Percentiles rank a stretch among this genome's conserved stretches.
These are phyloP conservation scores for Zingel zingel DNA, from an alignment of 2,113 vertebrate species.

Conservation along the genomic window DNA sequence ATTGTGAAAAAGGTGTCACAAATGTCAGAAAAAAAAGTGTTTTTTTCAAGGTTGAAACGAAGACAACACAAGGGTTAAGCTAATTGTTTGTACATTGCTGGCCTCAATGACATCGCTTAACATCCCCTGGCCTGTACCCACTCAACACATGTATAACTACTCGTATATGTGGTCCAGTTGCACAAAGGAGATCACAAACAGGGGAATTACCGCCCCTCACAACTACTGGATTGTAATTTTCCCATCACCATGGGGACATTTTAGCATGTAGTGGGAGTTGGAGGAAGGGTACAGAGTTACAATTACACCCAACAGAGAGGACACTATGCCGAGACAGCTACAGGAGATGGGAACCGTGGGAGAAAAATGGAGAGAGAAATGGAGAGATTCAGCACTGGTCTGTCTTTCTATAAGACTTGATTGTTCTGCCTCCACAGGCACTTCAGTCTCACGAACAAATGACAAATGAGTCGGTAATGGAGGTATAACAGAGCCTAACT, in stretches of 20 bases:
- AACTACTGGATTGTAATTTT: slow-evolving; percentile 64
- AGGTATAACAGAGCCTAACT: slow-evolving; percentile 25
- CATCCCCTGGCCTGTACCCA: slow-evolving; percentile 13
- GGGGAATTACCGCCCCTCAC: slow-evolving; percentile 50
- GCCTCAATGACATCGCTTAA: slow-evolving; percentile 39
- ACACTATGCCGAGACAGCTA: slow-evolving; percentile 32
- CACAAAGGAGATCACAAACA: slow-evolving; percentile 54
- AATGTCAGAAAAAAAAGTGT: too few relatives aligned
- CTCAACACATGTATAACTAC: slow-evolving; percentile 50
- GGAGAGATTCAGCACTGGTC: slow-evolving; percentile 23
- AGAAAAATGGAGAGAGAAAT: background rate
- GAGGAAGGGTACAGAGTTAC: slow-evolving; percentile 47
- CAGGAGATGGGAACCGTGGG: background rate
- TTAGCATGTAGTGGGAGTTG: slow-evolving; percentile 65
- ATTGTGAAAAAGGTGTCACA: too few relatives aligned
- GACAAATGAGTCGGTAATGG: slow-evolving; percentile 48
- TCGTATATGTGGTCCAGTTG: slow-evolving; percentile 21
- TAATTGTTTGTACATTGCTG: slow-evolving; percentile 54
- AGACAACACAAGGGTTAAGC: too few relatives aligned
- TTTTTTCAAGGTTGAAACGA: too few relatives aligned
- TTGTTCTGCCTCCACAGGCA: slow-evolving; percentile 47
- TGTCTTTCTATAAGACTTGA: slow-evolving; percentile 33
- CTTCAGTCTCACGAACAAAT: slow-evolving; percentile 15
- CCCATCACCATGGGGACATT: slow-evolving; percentile 66
- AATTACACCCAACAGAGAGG: slow-evolving; percentile 65